phyloP scores from a whole-genome alignment of 2,113 vertebrate genomes.

The Chinchilla lanigera region DNA sequence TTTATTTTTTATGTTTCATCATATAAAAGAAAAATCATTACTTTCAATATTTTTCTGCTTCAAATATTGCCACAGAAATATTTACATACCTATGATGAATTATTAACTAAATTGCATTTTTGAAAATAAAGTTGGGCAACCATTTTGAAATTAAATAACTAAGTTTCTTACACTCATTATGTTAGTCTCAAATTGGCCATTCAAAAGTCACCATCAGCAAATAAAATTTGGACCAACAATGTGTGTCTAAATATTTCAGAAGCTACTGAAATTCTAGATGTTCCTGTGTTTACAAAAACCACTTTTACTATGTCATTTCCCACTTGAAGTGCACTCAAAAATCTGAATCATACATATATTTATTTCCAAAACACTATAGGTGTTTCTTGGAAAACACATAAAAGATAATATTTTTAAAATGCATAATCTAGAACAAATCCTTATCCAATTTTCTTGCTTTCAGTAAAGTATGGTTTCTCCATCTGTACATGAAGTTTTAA shows the following conservation, averaged over 20 bases:
- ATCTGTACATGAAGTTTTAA: neutral
- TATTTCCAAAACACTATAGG: neutral
- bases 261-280: neutral
- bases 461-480: neutral
- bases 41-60: neutral
- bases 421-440: neutral
- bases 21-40: neutral
- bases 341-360: neutral
- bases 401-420: neutral
- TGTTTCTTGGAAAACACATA: neutral
- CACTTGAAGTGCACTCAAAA: neutral
- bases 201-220: neutral
- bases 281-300: neutral
- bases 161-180: neutral
- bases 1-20: neutral
- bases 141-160: slow-evolving; percentile 10
- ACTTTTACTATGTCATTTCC: neutral
- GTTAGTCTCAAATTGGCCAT: neutral
- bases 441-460: neutral
- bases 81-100: neutral
- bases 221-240: neutral
- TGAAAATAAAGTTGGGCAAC: slow-evolving; percentile 31
- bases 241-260: neutral
- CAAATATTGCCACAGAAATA: slow-evolving; percentile 7
- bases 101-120: slow-evolving; percentile 7